Evolutionary conservation across 2,888 invertebrate genomes (phyloP).

Genomic region (Troides aeacus): DNA sequence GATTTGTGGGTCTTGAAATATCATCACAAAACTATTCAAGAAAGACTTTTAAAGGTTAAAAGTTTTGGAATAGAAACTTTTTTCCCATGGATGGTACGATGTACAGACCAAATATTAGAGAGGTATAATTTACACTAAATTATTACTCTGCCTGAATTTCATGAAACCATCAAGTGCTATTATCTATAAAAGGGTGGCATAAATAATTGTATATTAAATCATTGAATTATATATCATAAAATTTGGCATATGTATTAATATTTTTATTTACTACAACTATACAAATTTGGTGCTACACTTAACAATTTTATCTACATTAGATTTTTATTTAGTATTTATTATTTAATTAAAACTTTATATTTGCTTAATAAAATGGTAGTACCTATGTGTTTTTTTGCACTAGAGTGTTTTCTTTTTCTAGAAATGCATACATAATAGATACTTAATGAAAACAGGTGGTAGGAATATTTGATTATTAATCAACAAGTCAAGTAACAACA

Average conservation of each 20-base stretch:
- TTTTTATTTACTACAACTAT: too few species aligned
- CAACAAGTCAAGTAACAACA: not conserved
- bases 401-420: too few species aligned
- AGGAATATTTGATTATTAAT: not conserved
- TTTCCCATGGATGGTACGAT: conserved; percentile 85
- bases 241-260: too few species aligned
- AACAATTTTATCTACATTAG: too few species aligned
- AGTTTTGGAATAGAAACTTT: conserved; percentile 70
- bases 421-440: too few species aligned
- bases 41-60: conserved; percentile 73
- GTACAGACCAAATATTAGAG: conserved; percentile 76
- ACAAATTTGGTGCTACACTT: too few species aligned
- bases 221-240: too few species aligned
- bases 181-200: not conserved
- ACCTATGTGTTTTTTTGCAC: too few species aligned
- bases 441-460: too few species aligned
- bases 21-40: conserved; percentile 72
- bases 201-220: not conserved
- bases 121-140: conserved; percentile 59
- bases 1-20: conserved; percentile 84
- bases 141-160: not conserved
- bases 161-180: not conserved
- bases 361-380: too few species aligned
- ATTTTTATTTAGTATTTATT: too few species aligned
- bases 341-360: too few species aligned